Base-by-base conservation (phyloP, 2,797 vertebrate genomes). In the Thripadectes ignobilis region DNA sequence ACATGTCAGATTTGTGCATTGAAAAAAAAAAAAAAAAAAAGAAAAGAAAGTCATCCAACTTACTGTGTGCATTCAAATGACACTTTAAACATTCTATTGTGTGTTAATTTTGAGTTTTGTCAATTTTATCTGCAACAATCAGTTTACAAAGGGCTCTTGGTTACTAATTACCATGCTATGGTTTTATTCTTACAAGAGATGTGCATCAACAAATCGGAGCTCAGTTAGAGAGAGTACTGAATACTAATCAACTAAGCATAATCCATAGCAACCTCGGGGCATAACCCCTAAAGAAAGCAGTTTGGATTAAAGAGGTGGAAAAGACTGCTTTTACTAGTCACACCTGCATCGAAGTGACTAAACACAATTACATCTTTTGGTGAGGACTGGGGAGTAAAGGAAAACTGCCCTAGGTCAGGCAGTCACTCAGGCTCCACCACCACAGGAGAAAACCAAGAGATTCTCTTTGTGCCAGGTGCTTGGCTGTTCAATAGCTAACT, bases 401-500 rank as follows among this genome's bases (percentile, higher is more conserved):
- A 79, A 90, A 86, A 51, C 10, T 73, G 78, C 30, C 26, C 62
- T 81, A 19, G 29, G 14, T 86, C 82, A 95, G 43, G 32, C 82
- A 91, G 36, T 38, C 57, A 63, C 36, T 75, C 43, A 38, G 66
- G 57, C 67, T 91, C 63, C 30, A 26, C 0, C 1, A 51, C 67
- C 63, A 52, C 88, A 91, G 86, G 45, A 93, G 71, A 92, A 95
- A 90, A 89, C n/a, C 77, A 88, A 80, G 75, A 85, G 63, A 58
- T 74, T 94, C 39, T 78, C 62, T 48, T 36, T 55, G 22, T 54
- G 48, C 38, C 1, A n/a, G 45, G 36, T 84, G 51, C 71, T 82
- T 93, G 88, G 52, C 71, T 85, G 23, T 49, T 93, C 71, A 41
- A 51, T 14, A 82, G 46, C 88, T 39, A 88, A 54, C 63, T 88